Conservation (phyloP, 1,140 invertebrate species). For the Venturia canescens region DNA sequence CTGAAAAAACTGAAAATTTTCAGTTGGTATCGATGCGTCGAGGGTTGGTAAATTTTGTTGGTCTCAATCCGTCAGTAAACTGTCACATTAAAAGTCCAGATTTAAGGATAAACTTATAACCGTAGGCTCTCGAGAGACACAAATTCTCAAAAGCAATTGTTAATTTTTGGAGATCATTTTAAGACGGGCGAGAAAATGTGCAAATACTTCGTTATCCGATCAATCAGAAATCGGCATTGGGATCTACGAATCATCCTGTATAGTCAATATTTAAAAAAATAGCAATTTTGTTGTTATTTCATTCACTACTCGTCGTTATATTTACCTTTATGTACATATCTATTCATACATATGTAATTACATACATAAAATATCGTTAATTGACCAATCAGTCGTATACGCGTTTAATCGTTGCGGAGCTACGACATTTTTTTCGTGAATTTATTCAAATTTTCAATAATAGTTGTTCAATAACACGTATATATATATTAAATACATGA, state of each 20-base stretch:
- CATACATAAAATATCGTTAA: conserved; percentile 4
- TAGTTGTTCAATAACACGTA: conserved; percentile 9
- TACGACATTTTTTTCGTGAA: neutral
- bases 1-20: too few relatives aligned
- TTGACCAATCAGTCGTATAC: conserved; percentile 24
- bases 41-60: too few relatives aligned
- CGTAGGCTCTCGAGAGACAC: too few relatives aligned
- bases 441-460: conserved; percentile 3
- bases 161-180: too few relatives aligned
- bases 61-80: too few relatives aligned
- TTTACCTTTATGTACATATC: conserved; percentile 36
- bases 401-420: neutral
- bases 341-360: conserved; percentile 14
- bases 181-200: neutral
- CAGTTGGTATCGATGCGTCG: too few relatives aligned
- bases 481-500: conserved; percentile 6
- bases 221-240: too few relatives aligned
- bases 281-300: conserved; percentile 13
- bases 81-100: too few relatives aligned
- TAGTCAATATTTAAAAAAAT: neutral
- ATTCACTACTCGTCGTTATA: conserved; percentile 39
- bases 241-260: neutral
- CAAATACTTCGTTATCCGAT: neutral
- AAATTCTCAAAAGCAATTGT: too few relatives aligned
- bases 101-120: too few relatives aligned